These are phyloP conservation scores for Psephotus haematonotus DNA, from an alignment of 2,113 vertebrate genomes.

Conservation along the genomic window DNA sequence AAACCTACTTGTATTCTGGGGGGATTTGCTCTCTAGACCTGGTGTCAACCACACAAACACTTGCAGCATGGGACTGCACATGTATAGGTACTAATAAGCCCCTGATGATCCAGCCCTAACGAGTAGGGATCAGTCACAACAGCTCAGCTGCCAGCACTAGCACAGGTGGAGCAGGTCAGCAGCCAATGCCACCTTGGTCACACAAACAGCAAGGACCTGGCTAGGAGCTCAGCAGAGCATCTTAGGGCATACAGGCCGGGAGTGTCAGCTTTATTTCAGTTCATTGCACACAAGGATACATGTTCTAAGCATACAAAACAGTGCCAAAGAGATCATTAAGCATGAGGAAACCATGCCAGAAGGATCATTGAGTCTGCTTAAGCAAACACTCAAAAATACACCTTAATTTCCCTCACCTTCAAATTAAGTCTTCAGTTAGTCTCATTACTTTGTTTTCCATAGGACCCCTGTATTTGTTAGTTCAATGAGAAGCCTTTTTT, in stretches of 20 bases:
- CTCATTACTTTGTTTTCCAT: background rate
- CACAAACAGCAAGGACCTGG: background rate
- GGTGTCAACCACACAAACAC: background rate
- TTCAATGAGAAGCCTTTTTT: background rate
- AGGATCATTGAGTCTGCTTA: background rate
- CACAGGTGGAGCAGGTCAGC: background rate
- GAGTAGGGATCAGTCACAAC: background rate
- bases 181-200: background rate
- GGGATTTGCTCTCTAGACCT: background rate
- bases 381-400: background rate
- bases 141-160: background rate
- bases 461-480: background rate
- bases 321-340: background rate
- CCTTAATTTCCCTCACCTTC: background rate
- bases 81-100: background rate
- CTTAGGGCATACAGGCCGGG: rapidly evolving
- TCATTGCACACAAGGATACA: background rate
- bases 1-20: background rate
- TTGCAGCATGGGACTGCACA: background rate
- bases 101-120: rapidly evolving
- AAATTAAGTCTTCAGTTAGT: background rate
- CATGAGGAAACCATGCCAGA: background rate
- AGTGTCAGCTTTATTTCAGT: background rate
- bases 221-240: background rate
- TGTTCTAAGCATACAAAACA: background rate